These are phyloP conservation scores for Synanthedon myopaeformis DNA, from an alignment of 2,888 invertebrate genomes.

Conservation along the genomic window DNA sequence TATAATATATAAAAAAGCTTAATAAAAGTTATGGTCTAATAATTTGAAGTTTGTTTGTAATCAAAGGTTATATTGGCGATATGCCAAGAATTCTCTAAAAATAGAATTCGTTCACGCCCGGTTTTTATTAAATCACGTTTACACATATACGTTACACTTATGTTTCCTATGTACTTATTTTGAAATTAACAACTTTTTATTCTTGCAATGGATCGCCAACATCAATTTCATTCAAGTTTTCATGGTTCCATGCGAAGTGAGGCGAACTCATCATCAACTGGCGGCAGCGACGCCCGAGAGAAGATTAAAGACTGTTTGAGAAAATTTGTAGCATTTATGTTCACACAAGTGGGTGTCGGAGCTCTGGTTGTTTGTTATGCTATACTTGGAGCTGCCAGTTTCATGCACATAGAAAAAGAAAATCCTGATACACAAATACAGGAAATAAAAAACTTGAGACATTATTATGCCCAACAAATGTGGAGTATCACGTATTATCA, in stretches of 20 bases:
- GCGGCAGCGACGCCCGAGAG: conserved; percentile 76
- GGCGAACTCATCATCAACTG: conserved; percentile 74
- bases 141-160: conserved; percentile 20
- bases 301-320: conserved; percentile 87
- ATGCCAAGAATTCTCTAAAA: conserved; percentile 45
- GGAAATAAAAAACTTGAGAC: conserved; percentile 63
- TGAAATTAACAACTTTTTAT: not conserved
- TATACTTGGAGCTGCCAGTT: conserved; percentile 85
- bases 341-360: conserved; percentile 91
- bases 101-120: conserved; percentile 33
- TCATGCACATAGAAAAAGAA: conserved; percentile 81
- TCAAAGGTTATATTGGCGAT: conserved; percentile 36
- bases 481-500: conserved; percentile 77
- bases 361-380: conserved; percentile 89
- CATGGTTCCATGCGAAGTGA: conserved; percentile 75
- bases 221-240: conserved; percentile 43
- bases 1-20: too few relatives aligned
- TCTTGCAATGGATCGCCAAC: conserved; percentile 42
- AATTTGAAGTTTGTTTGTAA: conserved; percentile 29
- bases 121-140: conserved; percentile 16
- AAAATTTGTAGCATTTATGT: conserved; percentile 91
- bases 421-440: conserved; percentile 61
- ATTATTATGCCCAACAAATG: conserved; percentile 71
- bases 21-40: not conserved
- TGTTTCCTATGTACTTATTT: conserved; percentile 2